Evolutionary conservation across 2,888 invertebrate species (phyloP), one percentile per base, ranked within the genome.

Genomic region (Itoplectis maculator): DNA sequence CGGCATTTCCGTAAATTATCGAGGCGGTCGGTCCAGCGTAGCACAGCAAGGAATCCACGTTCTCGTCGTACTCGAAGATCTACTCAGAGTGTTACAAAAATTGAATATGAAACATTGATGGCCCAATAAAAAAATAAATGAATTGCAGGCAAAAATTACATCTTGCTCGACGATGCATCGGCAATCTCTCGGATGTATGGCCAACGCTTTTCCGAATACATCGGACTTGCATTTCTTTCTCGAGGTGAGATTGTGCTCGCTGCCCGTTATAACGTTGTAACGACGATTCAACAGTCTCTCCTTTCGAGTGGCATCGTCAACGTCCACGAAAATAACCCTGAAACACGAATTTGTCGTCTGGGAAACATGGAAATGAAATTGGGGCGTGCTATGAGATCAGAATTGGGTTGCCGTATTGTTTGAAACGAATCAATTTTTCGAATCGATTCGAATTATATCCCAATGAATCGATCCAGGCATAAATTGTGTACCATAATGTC

Each of bases 321-420:
- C 90, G 84, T 94, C 93, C 86, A 95, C 86, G 85, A 95, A 93
- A 89, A 95, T 93, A 68, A 95, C 91, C 42, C 94, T 95, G 86
- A 51, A 75, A 42, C 20, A n/a, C 20, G 40, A 29, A 59, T 35
- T 2, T 5, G 5, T 11, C 37, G 40, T 69, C 11, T 18, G 68
- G 29, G 65, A 8, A 66, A 37, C 20, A 51, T 18, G 45, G 35
- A 40, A 59, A 72, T 8, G 6, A n/a, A 49, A 49, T n/a, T n/a
- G n/a, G n/a, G n/a, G n/a, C n/a, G n/a, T n/a, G n/a, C n/a, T n/a
- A n/a, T n/a, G n/a, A n/a, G n/a, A n/a, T n/a, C n/a, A n/a, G n/a
- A n/a, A n/a, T n/a, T n/a, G n/a, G n/a, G n/a, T n/a, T n/a, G n/a
- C n/a, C n/a, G n/a, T n/a, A n/a, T n/a, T n/a, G n/a, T n/a, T n/a